Conservation (phyloP, 2,113 vertebrate species). For the Bujurquina vittata region DNA sequence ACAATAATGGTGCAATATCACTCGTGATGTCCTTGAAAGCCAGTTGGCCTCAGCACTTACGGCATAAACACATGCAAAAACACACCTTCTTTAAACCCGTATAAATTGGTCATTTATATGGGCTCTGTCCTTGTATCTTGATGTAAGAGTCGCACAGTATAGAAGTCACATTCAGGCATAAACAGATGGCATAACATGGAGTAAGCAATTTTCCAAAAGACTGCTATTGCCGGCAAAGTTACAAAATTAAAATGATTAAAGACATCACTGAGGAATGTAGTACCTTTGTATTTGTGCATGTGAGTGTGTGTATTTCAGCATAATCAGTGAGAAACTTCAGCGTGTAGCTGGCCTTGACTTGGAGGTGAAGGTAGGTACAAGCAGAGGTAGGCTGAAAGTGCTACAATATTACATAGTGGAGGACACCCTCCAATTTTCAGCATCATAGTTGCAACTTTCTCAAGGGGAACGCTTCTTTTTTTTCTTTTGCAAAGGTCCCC, state of each 20-base stretch:
- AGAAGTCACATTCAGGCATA: constrained; percentile 5
- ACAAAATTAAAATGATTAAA: constrained; percentile 11
- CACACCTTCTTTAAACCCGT: background rate
- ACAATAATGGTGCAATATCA: background rate
- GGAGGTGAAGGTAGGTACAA: background rate
- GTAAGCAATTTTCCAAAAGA: constrained; percentile 23
- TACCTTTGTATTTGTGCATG: background rate
- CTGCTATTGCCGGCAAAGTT: background rate
- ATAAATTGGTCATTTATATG: background rate
- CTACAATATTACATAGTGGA: background rate
- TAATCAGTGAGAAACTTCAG: background rate
- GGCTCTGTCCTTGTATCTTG: background rate
- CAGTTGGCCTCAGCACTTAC: background rate
- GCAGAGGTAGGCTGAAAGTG: background rate
- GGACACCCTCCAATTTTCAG: background rate
- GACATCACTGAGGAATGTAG: background rate
- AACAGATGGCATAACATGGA: background rate
- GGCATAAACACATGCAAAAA: background rate
- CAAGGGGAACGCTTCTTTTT: background rate
- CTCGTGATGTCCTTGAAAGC: background rate
- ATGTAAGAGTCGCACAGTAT: background rate
- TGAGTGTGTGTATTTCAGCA: background rate
- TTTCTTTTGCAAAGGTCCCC: background rate
- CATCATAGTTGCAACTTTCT: background rate
- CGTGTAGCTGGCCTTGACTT: background rate